Evolutionary conservation across 2,888 invertebrate species (phyloP).

Genomic region (Oligia latruncula): DNA sequence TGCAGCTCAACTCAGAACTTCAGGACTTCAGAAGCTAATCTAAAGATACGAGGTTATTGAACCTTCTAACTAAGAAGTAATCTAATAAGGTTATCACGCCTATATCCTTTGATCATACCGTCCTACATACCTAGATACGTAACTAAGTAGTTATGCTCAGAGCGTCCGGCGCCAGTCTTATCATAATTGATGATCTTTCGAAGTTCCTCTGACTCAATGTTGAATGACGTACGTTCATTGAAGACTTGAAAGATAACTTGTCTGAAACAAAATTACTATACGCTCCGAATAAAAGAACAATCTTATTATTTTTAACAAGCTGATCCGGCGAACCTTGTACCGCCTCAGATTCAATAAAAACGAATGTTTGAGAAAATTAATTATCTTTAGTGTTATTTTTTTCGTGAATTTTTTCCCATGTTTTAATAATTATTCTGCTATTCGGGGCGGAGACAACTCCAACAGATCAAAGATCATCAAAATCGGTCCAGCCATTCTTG

Average conservation of each 20-base stretch:
- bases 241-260: neutral
- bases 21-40: too few species aligned
- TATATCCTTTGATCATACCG: neutral
- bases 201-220: conserved; percentile 6
- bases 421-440: too few species aligned
- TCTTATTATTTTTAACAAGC: neutral
- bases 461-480: too few species aligned
- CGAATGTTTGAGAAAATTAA: too few species aligned
- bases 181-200: conserved; percentile 30
- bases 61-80: neutral
- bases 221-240: neutral
- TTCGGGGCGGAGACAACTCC: too few species aligned
- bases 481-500: too few species aligned
- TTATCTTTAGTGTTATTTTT: too few species aligned
- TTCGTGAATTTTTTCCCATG: too few species aligned
- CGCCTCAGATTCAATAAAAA: too few species aligned
- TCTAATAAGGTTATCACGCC: neutral
- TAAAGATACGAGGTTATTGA: neutral
- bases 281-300: neutral
- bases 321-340: too few species aligned
- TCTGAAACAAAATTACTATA: too few species aligned
- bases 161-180: conserved; percentile 8
- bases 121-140: neutral
- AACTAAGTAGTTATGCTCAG: neutral
- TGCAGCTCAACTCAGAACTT: too few species aligned